Evolutionary conservation across 2,113 vertebrate genomes (phyloP), one percentile per base, ranked within the genome.

Genomic region (Plectropomus leopardus): DNA sequence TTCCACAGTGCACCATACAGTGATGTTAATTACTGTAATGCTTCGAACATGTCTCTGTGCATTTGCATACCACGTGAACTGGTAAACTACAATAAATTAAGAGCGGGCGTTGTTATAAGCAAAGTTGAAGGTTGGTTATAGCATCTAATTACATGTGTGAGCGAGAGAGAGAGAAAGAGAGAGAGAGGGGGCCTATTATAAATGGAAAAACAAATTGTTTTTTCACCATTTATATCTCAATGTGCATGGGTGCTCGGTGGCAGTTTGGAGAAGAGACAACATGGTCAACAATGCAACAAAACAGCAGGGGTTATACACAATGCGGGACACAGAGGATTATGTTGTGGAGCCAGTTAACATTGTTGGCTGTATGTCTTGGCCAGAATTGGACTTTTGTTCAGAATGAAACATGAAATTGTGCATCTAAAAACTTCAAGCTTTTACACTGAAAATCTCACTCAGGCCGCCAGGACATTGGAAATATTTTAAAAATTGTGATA

Each of bases 1-100:
- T 70, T 72, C n/a, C 10, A 47, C 71, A 55, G 61, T 15, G 9
- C 36, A 83, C 45, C 69, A 54, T 64, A 50, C 48, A 36, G 54
- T 26, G 69, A 44, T 72, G 78, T 78, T 88, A 80, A 89, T 90
- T 86, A 87, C 72, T 64, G 32, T 59, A 53, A 34, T 42, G 72
- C 72, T 80, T 59, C 72, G 85, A 89, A 88, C 79, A 72, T 34
- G 79, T 84, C 82, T 83, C 19, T 63, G 48, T 26, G 59, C 57
- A 87, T 88, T 87, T 80, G 80, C 83, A 87, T 87, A 82, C 71
- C 61, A 42, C 50, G 70, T 83, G 64, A 82, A 60, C 64, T 66
- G 70, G 45, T 65, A 83, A 85, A 84, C 76, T 78, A 53, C 44
- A 80, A 83, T 84, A 73, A 67, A 89, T 83, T 80, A 85, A 45